Evolutionary conservation across 2,797 vertebrate genomes (phyloP), one percentile per base, ranked within the genome.

Genomic region (Enteromius argenteus): DNA sequence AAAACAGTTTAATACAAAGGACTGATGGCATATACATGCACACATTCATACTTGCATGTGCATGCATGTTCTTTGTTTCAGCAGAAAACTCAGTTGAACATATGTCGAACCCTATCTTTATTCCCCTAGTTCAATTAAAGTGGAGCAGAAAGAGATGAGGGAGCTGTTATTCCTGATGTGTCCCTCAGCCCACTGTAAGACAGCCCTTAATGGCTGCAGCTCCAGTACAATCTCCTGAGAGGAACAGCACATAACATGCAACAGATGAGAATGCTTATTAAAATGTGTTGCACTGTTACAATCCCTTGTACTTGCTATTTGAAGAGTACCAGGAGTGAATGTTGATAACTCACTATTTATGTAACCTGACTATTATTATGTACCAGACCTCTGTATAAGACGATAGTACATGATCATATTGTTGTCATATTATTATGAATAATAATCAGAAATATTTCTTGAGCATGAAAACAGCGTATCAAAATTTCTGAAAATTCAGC

Each of bases 181-280:
- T 77, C 51, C 62, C 81, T 78, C 51, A 84, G 51, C 73, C 62
- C 73, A 76, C 35, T 68, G 60, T 56, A 76, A 69, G 37, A 56
- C 81, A 56, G 64, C 81, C 49, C 64, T 69, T 84, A 69, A 78
- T 77, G 51, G 75, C 73, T 69, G 35, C 49, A 60, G 66, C 37
- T 76, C 51, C 49, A 69, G 37, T 32, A 58, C 81, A 69, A 56
- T 69, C 64, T 84, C 81, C 64, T 68, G 74, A 84, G 74, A 84
- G 64, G 13, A 77, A 46, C 64, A n/a, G 27, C 64, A 77, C 64
- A 84, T 68, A 69, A 83, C 73, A 77, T 58, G 77, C 66, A 84
- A 77, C 81, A 77, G 81, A 84, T 84, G 73, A 64, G 74, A 76
- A 78, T 77, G 64, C 74, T 84, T 84, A 84, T 78, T 84, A 78